Percentiles rank a stretch among this genome's conserved stretches.
Evolutionary conservation across 2,113 vertebrate genomes (phyloP).

Genomic region (Ondatra zibethicus): DNA sequence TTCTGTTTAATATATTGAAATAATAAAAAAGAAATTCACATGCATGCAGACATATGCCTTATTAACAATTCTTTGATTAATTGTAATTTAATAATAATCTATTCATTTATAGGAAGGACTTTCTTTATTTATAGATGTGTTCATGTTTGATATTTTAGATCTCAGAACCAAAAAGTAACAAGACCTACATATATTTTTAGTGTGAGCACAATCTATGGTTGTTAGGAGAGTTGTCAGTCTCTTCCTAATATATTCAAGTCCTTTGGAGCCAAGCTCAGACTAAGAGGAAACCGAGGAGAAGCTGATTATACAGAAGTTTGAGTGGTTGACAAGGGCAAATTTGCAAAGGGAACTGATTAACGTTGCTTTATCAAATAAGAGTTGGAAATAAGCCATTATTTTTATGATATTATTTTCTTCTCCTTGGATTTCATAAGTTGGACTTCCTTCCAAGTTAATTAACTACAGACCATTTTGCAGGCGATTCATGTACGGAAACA

Average conservation of each 20-base stretch:
- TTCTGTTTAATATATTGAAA: conserved; percentile 1
- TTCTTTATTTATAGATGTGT: conserved; percentile 68
- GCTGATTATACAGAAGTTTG: conserved; percentile 62
- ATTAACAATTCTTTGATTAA: background rate
- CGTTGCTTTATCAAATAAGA: conserved; percentile 78
- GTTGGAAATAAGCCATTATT: conserved; percentile 81
- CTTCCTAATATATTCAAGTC: conserved; percentile 69
- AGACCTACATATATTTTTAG: background rate
- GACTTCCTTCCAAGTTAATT: conserved; percentile 88
- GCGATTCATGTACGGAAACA: conserved; percentile 82
- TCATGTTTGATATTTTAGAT: conserved; percentile 65
- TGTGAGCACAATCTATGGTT: conserved; percentile 51
- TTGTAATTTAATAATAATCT: conserved; percentile 54
- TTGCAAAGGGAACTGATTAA: conserved; percentile 79
- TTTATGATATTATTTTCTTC: conserved; percentile 79
- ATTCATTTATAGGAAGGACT: conserved; percentile 57
- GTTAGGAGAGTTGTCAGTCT: conserved; percentile 79
- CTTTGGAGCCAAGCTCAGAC: conserved; percentile 69
- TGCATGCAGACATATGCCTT: background rate
- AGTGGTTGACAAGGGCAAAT: conserved; percentile 71
- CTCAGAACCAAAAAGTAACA: conserved; percentile 63
- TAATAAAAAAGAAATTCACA: background rate
- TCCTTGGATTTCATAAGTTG: conserved; percentile 79
- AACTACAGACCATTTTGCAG: conserved; percentile 88
- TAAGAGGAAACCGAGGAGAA: conserved; percentile 73